Conservation (phyloP, 2,797 vertebrate species). For the Sternotherus odoratus region DNA sequence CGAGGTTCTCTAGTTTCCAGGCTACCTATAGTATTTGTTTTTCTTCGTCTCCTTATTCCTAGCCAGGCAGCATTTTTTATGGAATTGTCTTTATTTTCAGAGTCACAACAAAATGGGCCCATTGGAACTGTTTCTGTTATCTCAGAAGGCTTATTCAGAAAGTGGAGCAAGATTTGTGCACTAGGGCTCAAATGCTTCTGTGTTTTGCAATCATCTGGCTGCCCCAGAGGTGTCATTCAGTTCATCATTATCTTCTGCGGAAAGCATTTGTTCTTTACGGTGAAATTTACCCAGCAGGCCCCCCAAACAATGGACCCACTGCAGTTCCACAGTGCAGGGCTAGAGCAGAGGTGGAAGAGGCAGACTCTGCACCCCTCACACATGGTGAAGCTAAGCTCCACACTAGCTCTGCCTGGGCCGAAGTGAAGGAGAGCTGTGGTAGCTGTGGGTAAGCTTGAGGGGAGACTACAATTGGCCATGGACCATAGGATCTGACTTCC, state of each 20-base stretch:
- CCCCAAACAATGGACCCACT: background rate
- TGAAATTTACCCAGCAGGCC: background rate
- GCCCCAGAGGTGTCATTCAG: background rate
- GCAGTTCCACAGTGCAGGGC: background rate
- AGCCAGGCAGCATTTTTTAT: background rate
- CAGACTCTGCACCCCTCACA: background rate
- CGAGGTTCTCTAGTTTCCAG: constrained; percentile 10
- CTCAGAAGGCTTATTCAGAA: background rate
- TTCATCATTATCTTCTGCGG: background rate
- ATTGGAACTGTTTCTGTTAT: background rate
- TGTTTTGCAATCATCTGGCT: background rate
- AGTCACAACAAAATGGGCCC: background rate
- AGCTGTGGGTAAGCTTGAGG: background rate
- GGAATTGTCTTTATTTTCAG: background rate
- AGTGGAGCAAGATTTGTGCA: background rate
- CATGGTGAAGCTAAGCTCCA: background rate
- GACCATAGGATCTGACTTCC: no score
- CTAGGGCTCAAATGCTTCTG: background rate
- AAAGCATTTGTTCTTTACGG: background rate
- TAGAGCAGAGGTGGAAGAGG: background rate
- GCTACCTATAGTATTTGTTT: constrained; percentile 52
- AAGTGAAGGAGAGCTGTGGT: background rate
- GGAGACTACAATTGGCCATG: background rate
- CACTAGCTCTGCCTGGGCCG: background rate
- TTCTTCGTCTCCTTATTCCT: constrained; percentile 17